Evolutionary conservation across 2,888 invertebrate species (phyloP).

Genomic region (Galerucella nymphaeae): DNA sequence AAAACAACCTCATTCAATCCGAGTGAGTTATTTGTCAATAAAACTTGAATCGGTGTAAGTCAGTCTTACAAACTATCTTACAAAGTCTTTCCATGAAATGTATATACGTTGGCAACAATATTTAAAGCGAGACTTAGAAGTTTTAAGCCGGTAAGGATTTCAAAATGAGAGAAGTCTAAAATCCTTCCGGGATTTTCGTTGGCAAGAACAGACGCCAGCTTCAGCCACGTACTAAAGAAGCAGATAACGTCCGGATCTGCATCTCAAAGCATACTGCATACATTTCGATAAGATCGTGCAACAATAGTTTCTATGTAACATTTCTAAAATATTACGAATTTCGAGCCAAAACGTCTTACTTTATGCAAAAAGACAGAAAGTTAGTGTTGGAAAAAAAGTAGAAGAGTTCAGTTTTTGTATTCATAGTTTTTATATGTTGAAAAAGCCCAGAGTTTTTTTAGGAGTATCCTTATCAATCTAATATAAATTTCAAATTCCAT

Average conservation of each 20-base stretch:
- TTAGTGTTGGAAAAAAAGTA: background rate
- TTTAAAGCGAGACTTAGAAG: constrained; percentile 49
- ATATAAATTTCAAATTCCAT: background rate
- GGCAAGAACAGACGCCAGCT: constrained; percentile 42
- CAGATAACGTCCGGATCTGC: constrained; percentile 53
- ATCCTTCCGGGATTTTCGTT: constrained; percentile 50
- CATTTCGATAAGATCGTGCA: constrained; percentile 55
- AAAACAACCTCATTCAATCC: too few relatives aligned
- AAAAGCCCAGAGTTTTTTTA: too few relatives aligned
- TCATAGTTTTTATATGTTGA: background rate
- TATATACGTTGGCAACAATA: constrained; percentile 43
- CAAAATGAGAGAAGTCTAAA: constrained; percentile 51
- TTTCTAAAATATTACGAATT: constrained; percentile 46
- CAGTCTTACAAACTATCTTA: constrained; percentile 23
- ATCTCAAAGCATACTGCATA: constrained; percentile 54
- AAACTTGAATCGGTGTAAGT: constrained; percentile 21
- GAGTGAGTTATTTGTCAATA: too few relatives aligned
- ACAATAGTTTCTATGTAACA: constrained; percentile 50
- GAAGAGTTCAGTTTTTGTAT: background rate
- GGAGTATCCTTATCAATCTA: too few relatives aligned
- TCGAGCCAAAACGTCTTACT: constrained; percentile 49
- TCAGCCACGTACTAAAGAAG: constrained; percentile 51
- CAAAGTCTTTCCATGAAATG: constrained; percentile 11
- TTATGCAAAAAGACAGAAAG: constrained; percentile 15
- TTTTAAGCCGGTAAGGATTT: constrained; percentile 51